phyloP scores from a whole-genome alignment of 2,888 invertebrate genomes.

The Anticlea derivata region DNA sequence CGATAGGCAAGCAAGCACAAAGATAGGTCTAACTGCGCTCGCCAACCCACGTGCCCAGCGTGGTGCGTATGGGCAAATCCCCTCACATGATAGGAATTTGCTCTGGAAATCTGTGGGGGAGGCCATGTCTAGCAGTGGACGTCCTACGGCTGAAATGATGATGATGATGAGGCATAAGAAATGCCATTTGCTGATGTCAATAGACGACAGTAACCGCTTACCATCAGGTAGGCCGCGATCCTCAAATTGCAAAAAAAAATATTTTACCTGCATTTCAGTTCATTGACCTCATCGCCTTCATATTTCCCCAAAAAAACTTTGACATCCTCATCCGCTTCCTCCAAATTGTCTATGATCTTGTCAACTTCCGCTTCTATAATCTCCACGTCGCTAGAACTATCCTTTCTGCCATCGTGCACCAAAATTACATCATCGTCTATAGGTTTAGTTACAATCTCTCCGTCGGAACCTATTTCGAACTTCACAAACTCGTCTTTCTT shows the following conservation, averaged over 20 bases:
- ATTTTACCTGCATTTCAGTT: conserved; percentile 70
- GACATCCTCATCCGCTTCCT: conserved; percentile 73
- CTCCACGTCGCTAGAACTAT: conserved; percentile 69
- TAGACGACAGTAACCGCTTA: too few species aligned
- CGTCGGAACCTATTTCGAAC: conserved; percentile 73
- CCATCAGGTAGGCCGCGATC: too few species aligned
- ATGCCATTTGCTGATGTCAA: too few species aligned
- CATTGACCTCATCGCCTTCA: conserved; percentile 49
- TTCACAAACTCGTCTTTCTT: conserved; percentile 64
- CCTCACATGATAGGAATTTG: too few species aligned
- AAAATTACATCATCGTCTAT: conserved; percentile 60
- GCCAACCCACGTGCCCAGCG: too few species aligned
- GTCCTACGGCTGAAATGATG: too few species aligned
- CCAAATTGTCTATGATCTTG: conserved; percentile 69
- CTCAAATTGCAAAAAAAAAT: not conserved
- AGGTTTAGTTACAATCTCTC: conserved; percentile 66
- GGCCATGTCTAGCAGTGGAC: too few species aligned
- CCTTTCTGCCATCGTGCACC: conserved; percentile 53
- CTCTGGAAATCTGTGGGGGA: too few species aligned
- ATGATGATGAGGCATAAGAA: too few species aligned
- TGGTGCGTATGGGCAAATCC: too few species aligned
- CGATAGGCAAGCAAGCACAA: too few species aligned
- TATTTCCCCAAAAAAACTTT: conserved; percentile 74
- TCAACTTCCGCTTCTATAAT: conserved; percentile 69
- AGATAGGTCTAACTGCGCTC: too few species aligned